Conservation (phyloP, 2,888 invertebrate species). For the Spodoptera exigua region DNA sequence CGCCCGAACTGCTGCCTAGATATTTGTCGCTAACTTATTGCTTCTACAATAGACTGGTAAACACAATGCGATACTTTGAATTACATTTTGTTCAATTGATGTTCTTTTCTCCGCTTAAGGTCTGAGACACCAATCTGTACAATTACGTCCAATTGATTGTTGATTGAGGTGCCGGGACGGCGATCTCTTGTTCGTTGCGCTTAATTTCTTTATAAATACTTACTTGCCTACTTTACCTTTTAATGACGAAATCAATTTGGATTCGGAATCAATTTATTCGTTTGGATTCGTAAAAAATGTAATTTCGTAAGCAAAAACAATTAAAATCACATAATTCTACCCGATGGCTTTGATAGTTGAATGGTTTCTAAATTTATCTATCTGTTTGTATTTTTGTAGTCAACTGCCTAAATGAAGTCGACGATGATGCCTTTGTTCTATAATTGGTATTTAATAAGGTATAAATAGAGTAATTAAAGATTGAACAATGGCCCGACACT, state of each 20-base stretch:
- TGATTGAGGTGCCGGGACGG: conserved; percentile 63
- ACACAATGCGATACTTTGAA: conserved; percentile 14
- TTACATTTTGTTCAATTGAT: conserved; percentile 31
- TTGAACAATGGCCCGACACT: conserved; percentile 59
- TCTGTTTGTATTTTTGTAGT: conserved; percentile 28
- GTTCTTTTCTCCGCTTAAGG: conserved; percentile 57
- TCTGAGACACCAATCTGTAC: conserved; percentile 68
- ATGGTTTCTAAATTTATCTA: conserved; percentile 13
- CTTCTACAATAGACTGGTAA: conserved; percentile 22
- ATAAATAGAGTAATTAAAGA: conserved; percentile 49
- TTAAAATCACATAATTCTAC: conserved; percentile 1
- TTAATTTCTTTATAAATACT: conserved; percentile 32
- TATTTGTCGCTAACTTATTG: conserved; percentile 45
- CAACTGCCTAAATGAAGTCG: conserved; percentile 25
- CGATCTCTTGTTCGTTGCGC: conserved; percentile 33
- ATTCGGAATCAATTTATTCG: no score
- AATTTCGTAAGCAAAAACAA: neutral
- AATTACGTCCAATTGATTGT: conserved; percentile 82
- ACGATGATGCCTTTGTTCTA: conserved; percentile 30
- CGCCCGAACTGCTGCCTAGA: conserved; percentile 52
- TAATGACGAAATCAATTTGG: neutral
- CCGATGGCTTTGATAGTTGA: conserved; percentile 18
- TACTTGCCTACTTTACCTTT: conserved; percentile 31
- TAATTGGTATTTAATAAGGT: conserved; percentile 47
- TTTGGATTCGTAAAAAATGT: no score